Percentiles rank a stretch among this genome's conserved stretches.
Conservation (phyloP, 2,113 vertebrate species). For the Ciconia stormi region DNA sequence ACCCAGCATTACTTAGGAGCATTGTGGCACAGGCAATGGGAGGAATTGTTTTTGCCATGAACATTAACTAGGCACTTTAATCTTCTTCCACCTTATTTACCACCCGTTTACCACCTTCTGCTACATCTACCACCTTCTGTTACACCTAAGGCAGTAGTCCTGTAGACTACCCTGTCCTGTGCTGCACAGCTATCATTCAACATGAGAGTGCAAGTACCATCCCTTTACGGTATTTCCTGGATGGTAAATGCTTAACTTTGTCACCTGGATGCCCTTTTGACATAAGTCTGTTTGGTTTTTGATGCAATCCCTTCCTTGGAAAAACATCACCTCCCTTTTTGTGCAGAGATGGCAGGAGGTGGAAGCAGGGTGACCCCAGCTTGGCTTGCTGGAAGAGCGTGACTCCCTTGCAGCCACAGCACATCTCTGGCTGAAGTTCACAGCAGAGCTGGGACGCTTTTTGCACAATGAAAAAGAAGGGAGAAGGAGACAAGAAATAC, state of each 20-base stretch:
- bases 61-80: background rate
- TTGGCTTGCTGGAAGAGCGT: rapidly evolving
- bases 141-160: background rate
- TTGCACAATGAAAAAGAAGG: background rate
- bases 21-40: background rate
- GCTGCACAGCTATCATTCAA: background rate
- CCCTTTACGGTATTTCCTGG: background rate
- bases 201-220: background rate
- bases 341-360: background rate
- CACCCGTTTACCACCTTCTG: background rate
- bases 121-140: background rate
- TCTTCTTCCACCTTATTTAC: background rate
- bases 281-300: background rate
- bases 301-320: background rate
- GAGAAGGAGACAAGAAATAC: background rate
- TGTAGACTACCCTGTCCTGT: background rate
- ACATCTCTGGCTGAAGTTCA: background rate
- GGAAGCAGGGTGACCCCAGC: background rate
- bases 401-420: background rate
- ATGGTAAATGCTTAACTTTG: background rate
- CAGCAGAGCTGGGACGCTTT: background rate
- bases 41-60: background rate
- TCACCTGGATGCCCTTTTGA: background rate
- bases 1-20: background rate
- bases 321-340: background rate